Percentiles rank a stretch among this genome's conserved stretches.
Conservation (phyloP, 2,797 vertebrate genomes). For the Sitta carolinensis region DNA sequence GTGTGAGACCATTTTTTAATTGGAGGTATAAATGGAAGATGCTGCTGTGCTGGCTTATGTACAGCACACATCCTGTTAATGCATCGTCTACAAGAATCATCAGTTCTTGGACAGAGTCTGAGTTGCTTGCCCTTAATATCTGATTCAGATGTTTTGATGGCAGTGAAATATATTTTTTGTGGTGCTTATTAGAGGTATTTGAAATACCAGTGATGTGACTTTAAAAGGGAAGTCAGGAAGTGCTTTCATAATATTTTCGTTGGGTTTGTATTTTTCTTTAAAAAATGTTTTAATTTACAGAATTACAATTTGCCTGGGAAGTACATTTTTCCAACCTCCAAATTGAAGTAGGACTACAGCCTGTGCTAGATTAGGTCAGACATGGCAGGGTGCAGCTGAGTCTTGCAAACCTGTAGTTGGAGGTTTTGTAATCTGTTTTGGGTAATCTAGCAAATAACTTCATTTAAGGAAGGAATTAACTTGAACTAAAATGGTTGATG, state of each 20-base stretch:
- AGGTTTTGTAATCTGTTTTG: not conserved
- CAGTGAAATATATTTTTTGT: not conserved
- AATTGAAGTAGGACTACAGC: not conserved
- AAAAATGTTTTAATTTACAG: not conserved
- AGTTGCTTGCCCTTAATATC: not conserved
- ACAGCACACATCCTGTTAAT: not conserved
- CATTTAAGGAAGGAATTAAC: not conserved
- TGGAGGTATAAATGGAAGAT: not conserved
- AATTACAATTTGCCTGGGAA: not conserved
- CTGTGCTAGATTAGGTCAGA: not conserved
- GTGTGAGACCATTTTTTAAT: not conserved
- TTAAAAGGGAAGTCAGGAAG: not conserved
- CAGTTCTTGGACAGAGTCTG: not conserved
- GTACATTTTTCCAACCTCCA: not conserved
- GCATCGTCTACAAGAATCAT: not conserved
- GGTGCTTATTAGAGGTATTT: not conserved
- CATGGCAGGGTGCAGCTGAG: not conserved
- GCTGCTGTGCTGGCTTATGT: not conserved
- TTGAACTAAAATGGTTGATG: not conserved
- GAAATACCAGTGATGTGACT: not conserved
- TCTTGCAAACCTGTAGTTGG: not conserved
- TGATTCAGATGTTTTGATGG: not conserved
- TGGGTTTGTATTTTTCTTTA: not conserved
- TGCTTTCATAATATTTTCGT: not conserved
- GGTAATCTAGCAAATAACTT: not conserved